Conservation (phyloP, 2,888 invertebrate genomes). For the Polia nebulosa region DNA sequence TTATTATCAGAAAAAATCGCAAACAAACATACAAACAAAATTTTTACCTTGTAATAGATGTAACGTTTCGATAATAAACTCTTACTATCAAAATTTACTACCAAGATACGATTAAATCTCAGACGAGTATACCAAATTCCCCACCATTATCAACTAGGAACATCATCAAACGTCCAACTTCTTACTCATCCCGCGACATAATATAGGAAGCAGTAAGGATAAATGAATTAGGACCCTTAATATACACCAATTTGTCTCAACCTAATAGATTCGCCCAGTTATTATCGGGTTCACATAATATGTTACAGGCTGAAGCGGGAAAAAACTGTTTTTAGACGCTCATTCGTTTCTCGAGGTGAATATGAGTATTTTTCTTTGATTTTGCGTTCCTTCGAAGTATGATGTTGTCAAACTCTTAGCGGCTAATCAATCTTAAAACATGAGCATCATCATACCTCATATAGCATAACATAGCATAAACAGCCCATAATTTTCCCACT, state of each 20-base stretch:
- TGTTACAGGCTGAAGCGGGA: neutral
- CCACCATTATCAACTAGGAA: neutral
- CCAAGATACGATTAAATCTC: too few relatives aligned
- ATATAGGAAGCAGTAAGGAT: conserved; percentile 50
- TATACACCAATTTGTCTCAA: conserved; percentile 58
- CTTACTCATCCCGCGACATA: conserved; percentile 18
- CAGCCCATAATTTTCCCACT: too few relatives aligned
- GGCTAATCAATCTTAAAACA: too few relatives aligned
- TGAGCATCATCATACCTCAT: too few relatives aligned
- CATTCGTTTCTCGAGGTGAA: neutral
- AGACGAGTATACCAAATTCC: neutral
- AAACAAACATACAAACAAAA: too few relatives aligned
- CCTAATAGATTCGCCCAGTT: conserved; percentile 49
- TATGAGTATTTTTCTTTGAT: neutral
- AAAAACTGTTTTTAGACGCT: neutral
- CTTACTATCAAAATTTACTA: too few relatives aligned
- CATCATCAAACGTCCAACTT: neutral
- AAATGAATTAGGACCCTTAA: conserved; percentile 62
- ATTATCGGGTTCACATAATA: conserved; percentile 19
- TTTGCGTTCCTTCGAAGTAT: too few relatives aligned
- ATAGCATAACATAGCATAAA: too few relatives aligned
- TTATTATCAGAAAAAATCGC: too few relatives aligned
- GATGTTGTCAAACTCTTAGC: too few relatives aligned
- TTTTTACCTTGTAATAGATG: too few relatives aligned
- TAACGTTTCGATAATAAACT: too few relatives aligned